Conservation (phyloP, 92 coral and sea anemone genomes). For the Isaurus tuberculatus region DNA sequence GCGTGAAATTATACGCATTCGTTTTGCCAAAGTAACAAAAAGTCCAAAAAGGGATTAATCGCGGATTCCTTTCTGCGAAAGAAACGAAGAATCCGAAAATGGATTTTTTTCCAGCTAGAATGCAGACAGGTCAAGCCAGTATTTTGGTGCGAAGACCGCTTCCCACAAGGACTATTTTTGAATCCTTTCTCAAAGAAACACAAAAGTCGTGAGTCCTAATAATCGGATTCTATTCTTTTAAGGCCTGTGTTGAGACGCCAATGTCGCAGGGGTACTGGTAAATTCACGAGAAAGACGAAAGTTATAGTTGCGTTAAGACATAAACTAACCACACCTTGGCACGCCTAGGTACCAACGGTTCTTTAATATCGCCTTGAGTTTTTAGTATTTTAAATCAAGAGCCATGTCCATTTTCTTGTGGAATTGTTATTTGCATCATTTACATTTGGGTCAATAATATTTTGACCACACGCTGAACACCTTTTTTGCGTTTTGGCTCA, state of each 20-base stretch:
- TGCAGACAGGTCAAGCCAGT: too few relatives aligned
- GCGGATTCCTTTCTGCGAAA: too few relatives aligned
- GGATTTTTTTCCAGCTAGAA: too few relatives aligned
- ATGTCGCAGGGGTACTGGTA: not conserved
- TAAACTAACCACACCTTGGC: not conserved
- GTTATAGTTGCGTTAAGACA: not conserved
- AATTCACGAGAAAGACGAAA: not conserved
- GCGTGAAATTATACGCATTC: too few relatives aligned
- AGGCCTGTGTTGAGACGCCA: not conserved
- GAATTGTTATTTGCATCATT: not conserved
- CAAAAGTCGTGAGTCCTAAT: too few relatives aligned
- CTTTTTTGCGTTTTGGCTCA: not conserved
- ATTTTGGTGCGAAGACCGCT: too few relatives aligned
- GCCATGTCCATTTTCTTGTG: not conserved
- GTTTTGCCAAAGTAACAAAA: too few relatives aligned
- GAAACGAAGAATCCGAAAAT: too few relatives aligned
- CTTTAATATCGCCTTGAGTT: not conserved
- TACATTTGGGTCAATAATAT: not conserved
- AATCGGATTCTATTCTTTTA: not conserved
- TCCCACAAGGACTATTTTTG: too few relatives aligned
- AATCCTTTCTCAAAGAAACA: too few relatives aligned
- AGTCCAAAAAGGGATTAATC: not conserved
- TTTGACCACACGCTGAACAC: not conserved
- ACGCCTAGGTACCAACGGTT: not conserved
- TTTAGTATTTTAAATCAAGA: not conserved